Base-by-base conservation (phyloP, 2,113 vertebrate species). In the Crotophaga sulcirostris region DNA sequence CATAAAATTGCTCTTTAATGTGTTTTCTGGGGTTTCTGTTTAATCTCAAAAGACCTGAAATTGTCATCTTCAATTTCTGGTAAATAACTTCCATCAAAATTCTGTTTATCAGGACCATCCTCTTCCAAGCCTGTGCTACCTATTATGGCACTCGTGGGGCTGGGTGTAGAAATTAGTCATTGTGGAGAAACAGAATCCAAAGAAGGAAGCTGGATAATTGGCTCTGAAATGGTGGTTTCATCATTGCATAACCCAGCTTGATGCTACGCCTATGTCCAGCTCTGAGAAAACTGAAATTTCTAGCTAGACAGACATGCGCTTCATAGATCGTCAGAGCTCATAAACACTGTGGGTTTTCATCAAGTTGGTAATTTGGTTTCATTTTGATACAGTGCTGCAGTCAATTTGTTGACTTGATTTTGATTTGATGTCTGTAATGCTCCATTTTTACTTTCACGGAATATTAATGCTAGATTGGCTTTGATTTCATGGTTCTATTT, bases 321-420 rank as follows among this genome's bases (percentile, higher is more conserved):
- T 55, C 79, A 78, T 54, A 94, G 68, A 89, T 52, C 0, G 0
- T 33, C 0, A 0, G 64, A 70, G 76, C 72, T 94, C 55, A 87
- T 84, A 91, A 96, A 95, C 51, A 83, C 31, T 24, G 17, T 36
- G 76, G 38, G 4, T 80, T 95, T 90, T 86, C 79, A 88, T 63
- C 72, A 67, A 9, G 82, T 67, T 88, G 44, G 72, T 51, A 97
- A 94, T 90, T 88, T 87, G 62, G 60, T 56, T 91, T 83, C 55
- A 70, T 93, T 91, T 89, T 93, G 68, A 93, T 72, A 63, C 56
- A 44, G 60, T 52, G 67, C 36, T 0, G 0, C 78, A 80, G 87
- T 73, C 70, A 93, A 86, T 94, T 96, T 94, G 87, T 92, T 93
- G 83, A 83, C 63, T 96, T 93, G 81, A 83, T 96, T 96, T 94